Base-by-base conservation (phyloP, 2,113 vertebrate species). In the Turdus rufiventris region DNA sequence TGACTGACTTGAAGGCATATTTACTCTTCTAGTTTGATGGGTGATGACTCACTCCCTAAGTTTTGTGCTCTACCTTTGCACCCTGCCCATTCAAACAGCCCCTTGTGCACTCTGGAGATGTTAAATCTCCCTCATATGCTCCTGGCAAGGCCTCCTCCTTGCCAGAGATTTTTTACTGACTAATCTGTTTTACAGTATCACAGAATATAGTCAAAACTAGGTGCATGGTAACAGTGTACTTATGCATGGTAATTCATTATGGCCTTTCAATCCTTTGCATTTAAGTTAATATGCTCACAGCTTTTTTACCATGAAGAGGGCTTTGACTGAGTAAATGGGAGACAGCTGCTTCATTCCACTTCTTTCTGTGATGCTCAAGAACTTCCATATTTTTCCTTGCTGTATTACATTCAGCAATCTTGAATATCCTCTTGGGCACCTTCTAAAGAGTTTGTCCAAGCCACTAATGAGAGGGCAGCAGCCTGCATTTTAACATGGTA, bases 401-500 rank as follows among this genome's bases (percentile, higher is more conserved):
- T 61, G 28, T 45, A 18, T 54, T 43, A 25, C 11, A 1, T 61
- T 76, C 25, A 45, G 14, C 29, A 40, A 19, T 88, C 47, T 33
- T 47, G 12, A 57, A 14, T 68, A 34, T 33, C 34, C 6, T 67
- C n/a, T 51, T 65, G 43, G 18, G 26, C 6, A 60, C 18, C 8
- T 15, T 62, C 19, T 51, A 11, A 58, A 77, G 51, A 45, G 5
- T 54, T 81, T 81, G 18, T 78, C 20, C 24, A 63, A 58, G 60
- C 23, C 31, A 33, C 26, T 43, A 23, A 3, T 45, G 9, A 48
- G 67, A 70, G 18, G 45, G 31, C 50, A 38, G 61, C 2, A 1
- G 31, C 66, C 28, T 0, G 0, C 16, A 10, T 71, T 63, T 26
- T 38, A 21, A 51, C 4, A 3, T 2, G 10, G 58, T 28, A 31